A percentile compares a stretch with the other conserved stretches of the same genome.
Evolutionary conservation across 2,797 vertebrate genomes (phyloP).

Genomic region (Hybognathus amarus): DNA sequence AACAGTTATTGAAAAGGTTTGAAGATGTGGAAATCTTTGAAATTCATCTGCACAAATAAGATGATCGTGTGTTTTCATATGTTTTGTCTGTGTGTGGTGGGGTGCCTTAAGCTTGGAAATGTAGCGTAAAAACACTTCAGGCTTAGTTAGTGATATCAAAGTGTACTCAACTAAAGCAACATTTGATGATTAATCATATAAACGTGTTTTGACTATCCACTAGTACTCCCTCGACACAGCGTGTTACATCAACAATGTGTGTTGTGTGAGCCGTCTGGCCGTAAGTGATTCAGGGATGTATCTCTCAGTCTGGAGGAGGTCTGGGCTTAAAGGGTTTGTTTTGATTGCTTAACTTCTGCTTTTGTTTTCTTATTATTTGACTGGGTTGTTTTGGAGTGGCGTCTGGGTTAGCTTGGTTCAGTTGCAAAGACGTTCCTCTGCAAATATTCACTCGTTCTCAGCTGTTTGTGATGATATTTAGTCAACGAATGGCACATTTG

Average conservation of each 20-base stretch:
- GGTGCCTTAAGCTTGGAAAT: background rate
- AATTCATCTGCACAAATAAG: constrained; percentile 11
- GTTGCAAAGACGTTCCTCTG: constrained; percentile 47
- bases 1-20: constrained; percentile 18
- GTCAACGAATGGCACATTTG: constrained; percentile 53
- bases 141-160: constrained; percentile 1
- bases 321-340: constrained; percentile 45
- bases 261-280: background rate
- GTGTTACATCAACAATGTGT: background rate
- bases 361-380: constrained; percentile 56
- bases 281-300: constrained; percentile 5
- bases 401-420: constrained; percentile 40
- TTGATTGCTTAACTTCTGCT: constrained; percentile 54
- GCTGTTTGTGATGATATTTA: constrained; percentile 60
- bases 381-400: constrained; percentile 50
- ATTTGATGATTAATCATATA: background rate
- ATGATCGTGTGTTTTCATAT: constrained; percentile 7
- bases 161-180: background rate
- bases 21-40: background rate
- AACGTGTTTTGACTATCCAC: background rate
- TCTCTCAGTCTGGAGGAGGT: constrained; percentile 41
- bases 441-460: constrained; percentile 61
- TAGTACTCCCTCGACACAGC: background rate
- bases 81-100: background rate
- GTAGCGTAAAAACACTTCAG: background rate